A percentile compares a stretch with the other conserved stretches of the same genome.
These are phyloP conservation scores for Sminthopsis crassicaudata DNA, from an alignment of 2,113 vertebrate species.

Conservation along the genomic window DNA sequence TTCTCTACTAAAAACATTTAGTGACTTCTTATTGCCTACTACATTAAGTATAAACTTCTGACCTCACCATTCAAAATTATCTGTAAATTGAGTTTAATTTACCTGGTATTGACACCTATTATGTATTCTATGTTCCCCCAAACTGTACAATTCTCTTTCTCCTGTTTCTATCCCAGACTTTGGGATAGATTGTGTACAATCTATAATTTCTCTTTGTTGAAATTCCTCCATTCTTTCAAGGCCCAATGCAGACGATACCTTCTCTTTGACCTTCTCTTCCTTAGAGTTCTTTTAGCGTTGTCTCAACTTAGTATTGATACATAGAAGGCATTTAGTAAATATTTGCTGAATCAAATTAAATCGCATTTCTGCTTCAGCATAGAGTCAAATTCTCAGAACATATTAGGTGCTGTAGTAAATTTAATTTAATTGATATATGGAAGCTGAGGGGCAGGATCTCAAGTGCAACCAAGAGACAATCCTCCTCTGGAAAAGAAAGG, in stretches of 20 bases:
- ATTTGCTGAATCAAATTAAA: background rate
- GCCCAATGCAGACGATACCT: background rate
- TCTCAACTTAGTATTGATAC: background rate
- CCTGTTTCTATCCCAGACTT: background rate
- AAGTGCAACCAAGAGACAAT: background rate
- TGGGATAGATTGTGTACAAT: background rate
- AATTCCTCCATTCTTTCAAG: background rate
- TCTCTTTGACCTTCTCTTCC: background rate
- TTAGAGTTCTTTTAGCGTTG: background rate
- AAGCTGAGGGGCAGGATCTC: background rate
- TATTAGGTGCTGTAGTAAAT: background rate
- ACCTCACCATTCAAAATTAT: background rate
- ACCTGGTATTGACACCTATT: background rate
- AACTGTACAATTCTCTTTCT: background rate
- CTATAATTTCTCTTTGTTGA: background rate
- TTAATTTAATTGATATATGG: background rate
- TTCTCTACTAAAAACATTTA: background rate
- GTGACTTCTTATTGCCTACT: background rate
- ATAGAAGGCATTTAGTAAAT: background rate
- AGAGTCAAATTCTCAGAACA: background rate
- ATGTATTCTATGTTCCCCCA: background rate
- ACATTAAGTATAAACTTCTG: background rate
- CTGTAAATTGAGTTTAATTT: background rate
- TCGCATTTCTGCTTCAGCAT: background rate
- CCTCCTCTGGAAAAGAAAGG: background rate